Conservation (phyloP, 2,797 vertebrate species). For the Discoglossus pictus region DNA sequence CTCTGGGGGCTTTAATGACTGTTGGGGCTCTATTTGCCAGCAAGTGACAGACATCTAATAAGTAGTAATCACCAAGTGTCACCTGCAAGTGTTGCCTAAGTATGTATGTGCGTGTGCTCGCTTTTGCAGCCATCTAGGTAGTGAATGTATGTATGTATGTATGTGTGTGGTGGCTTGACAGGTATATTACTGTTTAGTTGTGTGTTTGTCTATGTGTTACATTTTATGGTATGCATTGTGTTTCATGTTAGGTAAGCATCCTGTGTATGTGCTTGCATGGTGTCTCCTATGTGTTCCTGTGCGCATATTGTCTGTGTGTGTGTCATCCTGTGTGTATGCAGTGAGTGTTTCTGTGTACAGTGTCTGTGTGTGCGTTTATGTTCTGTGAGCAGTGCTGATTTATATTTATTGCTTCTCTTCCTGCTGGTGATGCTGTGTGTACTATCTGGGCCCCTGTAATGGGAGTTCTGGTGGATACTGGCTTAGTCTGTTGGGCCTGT, state of each 20-base stretch:
- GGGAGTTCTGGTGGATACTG: conserved; percentile 7
- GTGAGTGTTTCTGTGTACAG: conserved; percentile 2
- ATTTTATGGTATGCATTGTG: background rate
- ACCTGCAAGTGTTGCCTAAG: conserved; percentile 37
- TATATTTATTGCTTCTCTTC: conserved; percentile 49
- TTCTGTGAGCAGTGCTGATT: conserved; percentile 31
- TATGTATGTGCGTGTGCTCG: conserved; percentile 1
- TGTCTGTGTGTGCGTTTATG: conserved; percentile 34
- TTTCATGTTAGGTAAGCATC: background rate
- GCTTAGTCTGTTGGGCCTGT: background rate
- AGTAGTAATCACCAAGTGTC: conserved; percentile 38
- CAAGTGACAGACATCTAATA: conserved; percentile 57
- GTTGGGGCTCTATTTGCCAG: conserved; percentile 68
- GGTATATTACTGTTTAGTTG: background rate
- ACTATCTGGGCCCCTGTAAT: conserved; percentile 9
- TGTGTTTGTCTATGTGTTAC: conserved; percentile 17
- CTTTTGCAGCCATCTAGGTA: conserved; percentile 1
- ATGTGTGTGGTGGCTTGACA: conserved; percentile 5
- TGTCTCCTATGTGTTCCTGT: background rate
- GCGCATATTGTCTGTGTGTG: conserved; percentile 6
- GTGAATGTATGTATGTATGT: conserved; percentile 23
- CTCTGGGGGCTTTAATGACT: conserved; percentile 66
- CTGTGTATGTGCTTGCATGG: background rate
- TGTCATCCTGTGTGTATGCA: background rate
- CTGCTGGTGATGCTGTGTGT: conserved; percentile 20